phyloP scores from a whole-genome alignment of 2,888 invertebrate species.

The Operophtera brumata region DNA sequence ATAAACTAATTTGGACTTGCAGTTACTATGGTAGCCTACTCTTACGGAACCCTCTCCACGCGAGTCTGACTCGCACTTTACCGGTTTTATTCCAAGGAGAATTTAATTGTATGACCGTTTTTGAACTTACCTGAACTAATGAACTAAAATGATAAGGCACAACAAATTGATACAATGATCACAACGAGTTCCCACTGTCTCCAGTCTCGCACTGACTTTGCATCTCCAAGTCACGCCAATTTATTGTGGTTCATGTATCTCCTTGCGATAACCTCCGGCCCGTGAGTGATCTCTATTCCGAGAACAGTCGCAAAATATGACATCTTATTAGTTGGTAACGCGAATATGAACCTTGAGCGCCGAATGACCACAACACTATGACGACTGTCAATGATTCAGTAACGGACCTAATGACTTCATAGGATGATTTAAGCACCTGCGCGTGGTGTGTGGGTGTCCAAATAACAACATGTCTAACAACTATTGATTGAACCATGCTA shows the following conservation, averaged over 20 bases:
- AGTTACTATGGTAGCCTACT: no score
- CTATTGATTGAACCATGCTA: neutral
- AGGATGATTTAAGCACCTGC: conserved; percentile 30
- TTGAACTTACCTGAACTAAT: conserved; percentile 35
- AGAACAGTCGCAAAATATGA: conserved; percentile 63
- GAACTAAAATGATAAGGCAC: conserved; percentile 28
- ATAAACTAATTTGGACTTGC: no score
- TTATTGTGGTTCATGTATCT: conserved; percentile 67
- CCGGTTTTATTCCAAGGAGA: neutral
- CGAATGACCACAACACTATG: conserved; percentile 46
- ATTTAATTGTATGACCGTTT: neutral
- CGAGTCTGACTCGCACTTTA: no score
- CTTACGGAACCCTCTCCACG: no score
- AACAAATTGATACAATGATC: conserved; percentile 19
- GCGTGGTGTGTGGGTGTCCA: conserved; percentile 20
- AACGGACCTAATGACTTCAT: conserved; percentile 47
- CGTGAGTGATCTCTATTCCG: conserved; percentile 65
- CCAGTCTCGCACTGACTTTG: conserved; percentile 59
- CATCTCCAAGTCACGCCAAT: conserved; percentile 51
- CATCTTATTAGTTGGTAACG: conserved; percentile 35
- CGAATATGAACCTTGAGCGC: conserved; percentile 45
- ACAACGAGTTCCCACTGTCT: conserved; percentile 36
- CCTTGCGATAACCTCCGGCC: conserved; percentile 63
- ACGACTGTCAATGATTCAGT: conserved; percentile 54
- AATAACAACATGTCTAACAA: neutral